Evolutionary conservation across 2,888 invertebrate genomes (phyloP), one percentile per base, ranked within the genome.

Genomic region (Ferrisia virgata): DNA sequence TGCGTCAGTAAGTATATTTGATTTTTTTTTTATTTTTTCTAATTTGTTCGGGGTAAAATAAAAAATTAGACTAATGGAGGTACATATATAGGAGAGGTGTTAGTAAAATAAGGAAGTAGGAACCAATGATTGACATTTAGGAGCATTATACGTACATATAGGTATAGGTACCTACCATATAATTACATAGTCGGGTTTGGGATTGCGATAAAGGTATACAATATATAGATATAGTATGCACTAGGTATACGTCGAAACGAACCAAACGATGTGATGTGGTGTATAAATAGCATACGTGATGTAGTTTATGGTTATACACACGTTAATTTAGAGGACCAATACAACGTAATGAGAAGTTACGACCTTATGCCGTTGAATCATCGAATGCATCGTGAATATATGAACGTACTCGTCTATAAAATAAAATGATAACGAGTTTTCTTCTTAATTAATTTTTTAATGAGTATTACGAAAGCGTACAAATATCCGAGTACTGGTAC

Each of bases 21-120:
- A 79, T 40, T 69, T 76, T 76, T 76, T 33, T 76, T 79, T 79
- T 3, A 22, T 43, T 40, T 69, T 76, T 76, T 76, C 36, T 76
- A 76, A 76, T 76, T 76, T 76, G 11, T 11, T 64, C 69, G 15
- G 53, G n/a, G n/a, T n/a, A n/a, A 64, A 40, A 53, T 53, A 2
- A 22, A 18, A 58, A 58, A 25, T 39, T 39, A 5, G 11, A 39
- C 39, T 39, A 8, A 43, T 1, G 36, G 36, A 8, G 43, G 43
- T 58, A 58, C 58, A 2, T 58, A 58, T 9, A 43, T 39, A 3
- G 53, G 53, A n/a, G n/a, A 13, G 2, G 31, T 69, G 31, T 3
- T n/a, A 31, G n/a, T n/a, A 31, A 69, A n/a, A 15, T 69, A 6
- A 69, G 31, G 69, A 31, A 69, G 31, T 31, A 5, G 15, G 31